These are phyloP conservation scores for Nanorana parkeri DNA, from an alignment of 2,113 vertebrate species.

Conservation along the genomic window DNA sequence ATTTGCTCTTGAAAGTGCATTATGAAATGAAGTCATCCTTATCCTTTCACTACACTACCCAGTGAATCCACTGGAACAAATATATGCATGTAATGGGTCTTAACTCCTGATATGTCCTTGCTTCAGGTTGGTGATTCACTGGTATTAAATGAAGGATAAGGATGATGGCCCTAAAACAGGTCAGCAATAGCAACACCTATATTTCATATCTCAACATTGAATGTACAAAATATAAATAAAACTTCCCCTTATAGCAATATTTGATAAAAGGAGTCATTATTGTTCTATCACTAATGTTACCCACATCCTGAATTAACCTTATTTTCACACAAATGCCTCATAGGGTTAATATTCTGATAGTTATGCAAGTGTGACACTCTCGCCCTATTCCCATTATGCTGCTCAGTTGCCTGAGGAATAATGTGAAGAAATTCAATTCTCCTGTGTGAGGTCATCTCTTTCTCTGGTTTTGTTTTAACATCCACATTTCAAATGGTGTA, in stretches of 20 bases:
- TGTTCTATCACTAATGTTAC: background rate
- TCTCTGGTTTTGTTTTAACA: slow-evolving; percentile 45
- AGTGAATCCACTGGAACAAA: no score
- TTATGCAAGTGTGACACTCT: slow-evolving; percentile 1
- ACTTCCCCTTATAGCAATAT: background rate
- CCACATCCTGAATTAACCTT: background rate
- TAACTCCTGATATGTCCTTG: no score
- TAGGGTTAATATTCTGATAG: background rate
- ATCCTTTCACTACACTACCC: no score
- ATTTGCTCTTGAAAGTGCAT: no score
- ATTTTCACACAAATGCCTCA: background rate
- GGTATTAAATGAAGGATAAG: no score
- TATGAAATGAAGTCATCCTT: no score
- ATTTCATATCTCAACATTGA: no score
- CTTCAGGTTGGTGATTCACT: no score
- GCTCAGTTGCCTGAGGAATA: slow-evolving; percentile 6
- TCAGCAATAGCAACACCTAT: no score
- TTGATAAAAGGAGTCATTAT: background rate
- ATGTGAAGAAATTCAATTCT: slow-evolving; percentile 33
- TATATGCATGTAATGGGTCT: no score
- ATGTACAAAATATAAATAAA: no score
- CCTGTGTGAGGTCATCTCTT: background rate
- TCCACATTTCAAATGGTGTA: slow-evolving; percentile 58
- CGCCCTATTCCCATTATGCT: slow-evolving; percentile 4
- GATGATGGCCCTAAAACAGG: no score